A percentile compares a stretch with the other conserved stretches of the same genome.
phyloP scores from a whole-genome alignment of 1,140 invertebrate genomes.

The Heliothis virescens region DNA sequence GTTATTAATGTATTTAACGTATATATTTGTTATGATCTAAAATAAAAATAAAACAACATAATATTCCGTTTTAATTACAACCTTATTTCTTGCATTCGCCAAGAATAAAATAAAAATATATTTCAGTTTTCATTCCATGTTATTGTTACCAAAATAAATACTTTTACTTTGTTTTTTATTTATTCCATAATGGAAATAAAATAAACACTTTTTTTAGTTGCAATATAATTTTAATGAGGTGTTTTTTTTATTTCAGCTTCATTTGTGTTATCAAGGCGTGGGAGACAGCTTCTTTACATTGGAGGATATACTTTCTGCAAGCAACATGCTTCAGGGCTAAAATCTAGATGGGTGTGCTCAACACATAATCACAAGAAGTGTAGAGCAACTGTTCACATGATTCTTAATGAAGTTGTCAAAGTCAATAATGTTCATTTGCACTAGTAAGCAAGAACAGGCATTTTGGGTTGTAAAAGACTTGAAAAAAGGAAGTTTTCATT shows the following conservation, averaged over 20 bases:
- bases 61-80: too few relatives aligned
- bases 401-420: conserved; percentile 53
- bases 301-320: conserved; percentile 56
- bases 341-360: conserved; percentile 66
- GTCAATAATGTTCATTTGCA: conserved; percentile 56
- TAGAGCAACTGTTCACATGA: conserved; percentile 59
- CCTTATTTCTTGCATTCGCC: too few relatives aligned
- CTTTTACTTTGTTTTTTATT: neutral
- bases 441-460: neutral
- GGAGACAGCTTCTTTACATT: conserved; percentile 48
- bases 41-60: too few relatives aligned
- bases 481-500: too few relatives aligned
- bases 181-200: too few relatives aligned
- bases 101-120: too few relatives aligned
- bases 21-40: too few relatives aligned
- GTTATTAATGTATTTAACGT: too few relatives aligned
- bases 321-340: conserved; percentile 46
- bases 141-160: too few relatives aligned
- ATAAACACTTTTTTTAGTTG: too few relatives aligned
- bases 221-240: neutral
- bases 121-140: too few relatives aligned
- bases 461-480: too few relatives aligned
- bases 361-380: conserved; percentile 63
- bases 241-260: conserved; percentile 42
- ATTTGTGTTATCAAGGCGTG: conserved; percentile 51